These are phyloP conservation scores for Papilio polyxenes DNA, from an alignment of 1,140 invertebrate species.

Conservation along the genomic window DNA sequence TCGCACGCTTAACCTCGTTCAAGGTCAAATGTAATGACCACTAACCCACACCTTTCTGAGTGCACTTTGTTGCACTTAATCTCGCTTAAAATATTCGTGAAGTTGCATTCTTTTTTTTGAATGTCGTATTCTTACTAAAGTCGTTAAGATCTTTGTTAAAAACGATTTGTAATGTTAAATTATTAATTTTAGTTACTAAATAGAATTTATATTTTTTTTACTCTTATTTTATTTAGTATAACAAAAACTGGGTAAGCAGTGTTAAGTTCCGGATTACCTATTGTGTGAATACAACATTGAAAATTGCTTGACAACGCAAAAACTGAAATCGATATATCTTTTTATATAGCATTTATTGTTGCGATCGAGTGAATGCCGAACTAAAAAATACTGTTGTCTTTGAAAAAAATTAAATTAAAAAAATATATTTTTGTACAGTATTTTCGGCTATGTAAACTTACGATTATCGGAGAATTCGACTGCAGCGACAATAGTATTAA, in stretches of 20 bases:
- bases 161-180: too few species aligned
- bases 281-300: background rate
- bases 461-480: too few species aligned
- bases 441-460: too few species aligned
- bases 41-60: background rate
- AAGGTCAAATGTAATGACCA: background rate
- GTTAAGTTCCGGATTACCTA: background rate
- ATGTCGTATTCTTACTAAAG: background rate
- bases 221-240: background rate
- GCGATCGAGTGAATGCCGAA: too few species aligned
- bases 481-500: background rate
- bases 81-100: background rate
- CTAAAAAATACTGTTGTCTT: too few species aligned
- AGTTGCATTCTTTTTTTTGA: background rate
- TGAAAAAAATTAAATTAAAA: too few species aligned
- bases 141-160: too few species aligned
- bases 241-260: background rate
- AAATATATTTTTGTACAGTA: too few species aligned
- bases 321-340: background rate
- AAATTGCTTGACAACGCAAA: background rate
- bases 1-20: constrained; percentile 13
- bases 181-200: too few species aligned
- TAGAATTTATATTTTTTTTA: too few species aligned
- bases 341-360: too few species aligned
- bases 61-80: background rate